Evolutionary conservation across 2,113 vertebrate species (phyloP), one percentile per base, ranked within the genome.

Genomic region (Rhinichthys klamathensis): DNA sequence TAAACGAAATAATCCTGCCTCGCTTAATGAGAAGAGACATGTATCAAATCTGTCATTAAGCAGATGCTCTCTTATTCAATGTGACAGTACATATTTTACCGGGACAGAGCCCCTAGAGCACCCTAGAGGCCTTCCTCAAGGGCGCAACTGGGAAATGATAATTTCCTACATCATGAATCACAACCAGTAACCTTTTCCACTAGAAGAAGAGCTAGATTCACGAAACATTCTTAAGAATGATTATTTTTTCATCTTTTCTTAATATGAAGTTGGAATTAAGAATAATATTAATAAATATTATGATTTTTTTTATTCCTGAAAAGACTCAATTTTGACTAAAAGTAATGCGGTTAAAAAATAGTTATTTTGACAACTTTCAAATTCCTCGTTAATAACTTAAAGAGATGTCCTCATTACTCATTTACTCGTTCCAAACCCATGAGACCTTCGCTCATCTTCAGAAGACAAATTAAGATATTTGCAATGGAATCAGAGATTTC

Each of bases 31-130:
- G 25, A 76, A 54, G 46, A 54, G 46, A 76, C 46, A 75, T 75
- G 73, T 15, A 75, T 75, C 41, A 76, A 76, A 76, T 49, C 41
- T 54, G 44, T 21, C 67, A 70, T 41, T 41, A 70, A 41, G 9
- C 67, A 70, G 67, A 70, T 41, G 67, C 67, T 76, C 41, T 18
- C 25, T 75, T 51, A 75, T 51, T 15, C 73, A 75, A 75, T 25
- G 73, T 76, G 73, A 54, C 73, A 27, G 16, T 18, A 76, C 13
- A 3, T 76, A 51, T 76, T 27, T 51, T 54, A 27, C 25, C 30
- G 15, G 25, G 15, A 49, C 46, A 30, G 7, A 74, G 46, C 3
- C 25, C 46, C 73, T 54, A 76, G 46, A 76, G 67, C 67, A 41
- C 41, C 38, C 70, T 25, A 73, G 23, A n/a, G 23, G 35, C 67